Evolutionary conservation across 2,113 vertebrate genomes (phyloP).

Genomic region (Pipa parva): DNA sequence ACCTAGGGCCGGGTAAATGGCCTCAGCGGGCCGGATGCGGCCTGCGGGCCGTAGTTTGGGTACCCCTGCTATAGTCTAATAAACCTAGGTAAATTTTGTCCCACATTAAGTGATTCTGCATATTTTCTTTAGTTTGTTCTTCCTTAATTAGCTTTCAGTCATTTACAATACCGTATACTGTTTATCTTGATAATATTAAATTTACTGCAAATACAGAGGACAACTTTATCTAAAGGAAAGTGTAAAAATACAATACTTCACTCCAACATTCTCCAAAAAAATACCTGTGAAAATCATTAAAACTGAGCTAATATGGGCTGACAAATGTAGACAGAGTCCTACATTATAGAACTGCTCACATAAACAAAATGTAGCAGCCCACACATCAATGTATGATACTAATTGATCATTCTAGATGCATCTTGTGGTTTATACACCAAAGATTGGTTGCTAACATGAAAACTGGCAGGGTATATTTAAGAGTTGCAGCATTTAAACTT

Average conservation of each 20-base stretch:
- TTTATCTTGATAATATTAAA: neutral
- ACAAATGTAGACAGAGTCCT: neutral
- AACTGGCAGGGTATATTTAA: neutral
- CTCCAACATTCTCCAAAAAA: neutral
- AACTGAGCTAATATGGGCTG: no score
- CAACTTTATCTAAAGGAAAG: neutral
- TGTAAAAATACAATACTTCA: neutral
- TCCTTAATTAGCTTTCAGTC: no score
- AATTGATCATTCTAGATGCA: neutral
- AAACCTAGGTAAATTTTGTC: no score
- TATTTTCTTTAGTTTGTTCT: no score
- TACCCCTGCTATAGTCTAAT: no score
- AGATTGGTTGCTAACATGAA: neutral
- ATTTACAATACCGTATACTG: no score
- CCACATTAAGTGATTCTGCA: no score
- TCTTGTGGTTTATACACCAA: neutral
- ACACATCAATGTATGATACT: neutral
- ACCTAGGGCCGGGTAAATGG: no score
- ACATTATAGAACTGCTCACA: neutral
- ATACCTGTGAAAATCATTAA: neutral
- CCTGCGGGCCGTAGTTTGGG: no score
- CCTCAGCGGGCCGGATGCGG: no score
- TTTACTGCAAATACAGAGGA: neutral
- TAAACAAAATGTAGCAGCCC: neutral
- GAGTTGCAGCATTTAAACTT: slow-evolving; percentile 4